Evolutionary conservation across 2,888 invertebrate genomes (phyloP).

Genomic region (Steinernema carpocapsae): DNA sequence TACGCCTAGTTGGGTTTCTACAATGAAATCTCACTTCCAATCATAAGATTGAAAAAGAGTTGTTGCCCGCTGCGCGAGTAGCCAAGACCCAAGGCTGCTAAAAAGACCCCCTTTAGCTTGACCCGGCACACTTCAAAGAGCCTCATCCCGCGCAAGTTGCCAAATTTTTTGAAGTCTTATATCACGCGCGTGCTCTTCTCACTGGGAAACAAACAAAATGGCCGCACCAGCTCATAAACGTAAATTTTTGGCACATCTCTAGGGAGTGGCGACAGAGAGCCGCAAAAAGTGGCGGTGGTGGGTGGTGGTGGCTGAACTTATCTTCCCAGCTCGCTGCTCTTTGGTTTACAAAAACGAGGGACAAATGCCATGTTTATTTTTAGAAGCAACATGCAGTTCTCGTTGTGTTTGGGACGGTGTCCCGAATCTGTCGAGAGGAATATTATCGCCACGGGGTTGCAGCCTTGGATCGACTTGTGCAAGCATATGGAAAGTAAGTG

Average conservation of each 20-base stretch:
- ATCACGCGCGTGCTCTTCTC: slow-evolving; percentile 14
- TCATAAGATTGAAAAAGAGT: slow-evolving; percentile 30
- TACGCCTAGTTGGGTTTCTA: slow-evolving; percentile 32
- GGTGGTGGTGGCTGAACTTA: no score
- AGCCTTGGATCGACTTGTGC: slow-evolving; percentile 22
- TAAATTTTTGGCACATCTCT: slow-evolving; percentile 33
- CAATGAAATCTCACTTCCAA: slow-evolving; percentile 30
- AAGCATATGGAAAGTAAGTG: slow-evolving; percentile 22
- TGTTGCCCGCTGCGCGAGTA: neutral
- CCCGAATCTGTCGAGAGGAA: slow-evolving; percentile 24
- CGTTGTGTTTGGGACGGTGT: slow-evolving; percentile 3
- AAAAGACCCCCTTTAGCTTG: no score
- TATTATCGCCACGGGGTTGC: slow-evolving; percentile 19
- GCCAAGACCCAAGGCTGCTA: no score
- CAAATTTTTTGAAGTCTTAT: neutral
- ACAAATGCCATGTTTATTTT: neutral
- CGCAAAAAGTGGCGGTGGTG: neutral
- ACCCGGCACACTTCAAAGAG: neutral
- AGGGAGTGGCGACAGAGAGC: slow-evolving; percentile 30
- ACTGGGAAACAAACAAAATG: slow-evolving; percentile 20
- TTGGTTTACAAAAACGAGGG: slow-evolving; percentile 11
- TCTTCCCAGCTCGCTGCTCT: neutral
- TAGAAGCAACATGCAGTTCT: slow-evolving; percentile 32
- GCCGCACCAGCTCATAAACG: slow-evolving; percentile 33
- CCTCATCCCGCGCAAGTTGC: neutral